Conservation (phyloP, 2,888 invertebrate species). For the Clanis bilineata region DNA sequence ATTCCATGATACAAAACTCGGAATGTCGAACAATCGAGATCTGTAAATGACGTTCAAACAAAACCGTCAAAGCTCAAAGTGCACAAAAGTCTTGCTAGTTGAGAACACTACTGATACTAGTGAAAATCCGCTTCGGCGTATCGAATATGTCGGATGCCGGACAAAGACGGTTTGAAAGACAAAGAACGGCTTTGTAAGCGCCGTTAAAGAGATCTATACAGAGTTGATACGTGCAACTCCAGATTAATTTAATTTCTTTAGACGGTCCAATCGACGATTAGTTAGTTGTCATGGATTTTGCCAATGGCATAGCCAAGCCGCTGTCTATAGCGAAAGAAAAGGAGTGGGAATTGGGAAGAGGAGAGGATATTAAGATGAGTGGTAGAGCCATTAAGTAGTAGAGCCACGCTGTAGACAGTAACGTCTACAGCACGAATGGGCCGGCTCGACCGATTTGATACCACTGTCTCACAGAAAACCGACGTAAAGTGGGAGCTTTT, state of each 20-base stretch:
- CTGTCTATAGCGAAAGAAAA: no score
- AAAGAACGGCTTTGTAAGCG: slow-evolving; percentile 7
- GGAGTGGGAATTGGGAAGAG: no score
- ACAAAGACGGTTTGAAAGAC: slow-evolving; percentile 12
- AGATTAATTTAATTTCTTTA: not conserved
- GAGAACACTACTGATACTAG: not conserved
- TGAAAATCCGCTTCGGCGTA: slow-evolving; percentile 10
- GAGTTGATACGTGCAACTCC: not conserved
- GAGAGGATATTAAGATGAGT: no score
- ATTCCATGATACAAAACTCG: not conserved
- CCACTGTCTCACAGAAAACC: no score
- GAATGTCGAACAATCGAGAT: not conserved
- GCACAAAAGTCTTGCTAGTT: not conserved
- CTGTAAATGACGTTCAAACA: not conserved
- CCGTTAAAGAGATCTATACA: not conserved
- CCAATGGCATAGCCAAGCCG: no score
- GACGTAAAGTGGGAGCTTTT: no score
- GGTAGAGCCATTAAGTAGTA: no score
- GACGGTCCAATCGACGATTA: no score
- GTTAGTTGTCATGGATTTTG: no score
- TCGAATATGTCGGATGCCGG: slow-evolving; percentile 9
- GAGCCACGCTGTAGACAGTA: no score
- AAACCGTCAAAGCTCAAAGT: slow-evolving; percentile 9
- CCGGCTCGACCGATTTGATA: no score
- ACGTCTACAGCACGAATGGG: no score